phyloP scores from a whole-genome alignment of 2,797 vertebrate species.

The Aphelocoma californica region DNA sequence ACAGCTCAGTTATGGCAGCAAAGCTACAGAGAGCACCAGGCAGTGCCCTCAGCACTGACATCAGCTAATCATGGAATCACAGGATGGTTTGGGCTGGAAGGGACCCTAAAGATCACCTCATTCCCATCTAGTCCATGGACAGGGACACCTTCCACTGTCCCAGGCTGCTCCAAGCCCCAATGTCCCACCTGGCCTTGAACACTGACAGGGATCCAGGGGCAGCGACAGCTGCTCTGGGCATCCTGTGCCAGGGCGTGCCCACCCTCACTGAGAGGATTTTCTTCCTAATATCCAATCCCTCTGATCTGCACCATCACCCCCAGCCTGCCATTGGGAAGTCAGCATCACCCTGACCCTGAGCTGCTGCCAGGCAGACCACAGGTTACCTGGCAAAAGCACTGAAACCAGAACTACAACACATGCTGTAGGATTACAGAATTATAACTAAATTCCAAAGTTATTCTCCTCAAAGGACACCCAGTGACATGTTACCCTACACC shows the following conservation, averaged over 20 bases:
- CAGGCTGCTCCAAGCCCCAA: neutral
- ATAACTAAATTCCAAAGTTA: neutral
- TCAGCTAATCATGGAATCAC: neutral
- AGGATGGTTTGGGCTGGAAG: neutral
- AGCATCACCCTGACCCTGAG: neutral
- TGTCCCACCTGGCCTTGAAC: neutral
- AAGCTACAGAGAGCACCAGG: neutral
- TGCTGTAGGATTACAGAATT: neutral
- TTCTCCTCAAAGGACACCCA: neutral
- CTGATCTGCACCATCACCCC: neutral
- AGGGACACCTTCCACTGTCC: neutral
- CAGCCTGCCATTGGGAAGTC: accelerated
- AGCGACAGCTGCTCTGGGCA: neutral
- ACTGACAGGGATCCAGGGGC: neutral
- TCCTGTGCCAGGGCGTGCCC: accelerated
- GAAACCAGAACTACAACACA: neutral
- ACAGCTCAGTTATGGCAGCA: neutral
- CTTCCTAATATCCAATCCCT: neutral
- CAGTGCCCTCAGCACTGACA: neutral
- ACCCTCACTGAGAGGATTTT: neutral
- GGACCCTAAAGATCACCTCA: neutral
- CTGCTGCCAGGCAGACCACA: neutral
- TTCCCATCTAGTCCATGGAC: neutral
- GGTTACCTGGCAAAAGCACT: neutral
- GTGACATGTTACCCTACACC: neutral